A percentile compares a stretch with the other conserved stretches of the same genome.
Evolutionary conservation across 2,113 vertebrate genomes (phyloP).

Genomic region (Varanus salvator): DNA sequence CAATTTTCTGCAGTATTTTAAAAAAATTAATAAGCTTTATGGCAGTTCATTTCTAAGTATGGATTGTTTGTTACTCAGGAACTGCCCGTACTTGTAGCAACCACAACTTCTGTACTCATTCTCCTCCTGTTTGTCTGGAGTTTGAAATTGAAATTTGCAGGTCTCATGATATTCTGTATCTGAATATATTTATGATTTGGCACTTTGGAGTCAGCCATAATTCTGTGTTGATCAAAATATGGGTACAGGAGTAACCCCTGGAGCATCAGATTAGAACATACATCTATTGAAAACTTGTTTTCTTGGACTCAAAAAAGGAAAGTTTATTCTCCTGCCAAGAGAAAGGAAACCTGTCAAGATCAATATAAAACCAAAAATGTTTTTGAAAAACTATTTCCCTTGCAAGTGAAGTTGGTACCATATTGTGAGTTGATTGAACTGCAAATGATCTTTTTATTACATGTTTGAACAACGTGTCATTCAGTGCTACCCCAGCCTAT

Average conservation of each 20-base stretch:
- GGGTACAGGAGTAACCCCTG: constrained; percentile 26
- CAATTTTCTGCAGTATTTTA: too few relatives aligned
- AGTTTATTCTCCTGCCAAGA: constrained; percentile 54
- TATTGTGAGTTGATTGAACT: constrained; percentile 1
- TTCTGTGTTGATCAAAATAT: constrained; percentile 10
- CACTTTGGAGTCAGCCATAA: neutral
- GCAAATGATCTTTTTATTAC: neutral
- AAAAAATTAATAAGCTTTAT: too few relatives aligned
- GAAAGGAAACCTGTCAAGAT: constrained; percentile 35
- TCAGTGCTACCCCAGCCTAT: neutral
- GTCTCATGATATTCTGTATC: neutral
- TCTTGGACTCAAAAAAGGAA: constrained; percentile 37
- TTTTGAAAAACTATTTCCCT: constrained; percentile 19
- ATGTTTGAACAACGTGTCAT: accelerated
- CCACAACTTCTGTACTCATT: neutral
- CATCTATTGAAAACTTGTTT: constrained; percentile 45
- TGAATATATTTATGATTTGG: neutral
- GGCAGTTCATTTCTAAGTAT: too few relatives aligned
- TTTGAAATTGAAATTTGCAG: too few relatives aligned
- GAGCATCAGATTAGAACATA: constrained; percentile 48
- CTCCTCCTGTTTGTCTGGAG: too few relatives aligned
- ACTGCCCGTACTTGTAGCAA: neutral
- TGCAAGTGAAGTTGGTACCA: neutral
- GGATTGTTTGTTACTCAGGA: too few relatives aligned
- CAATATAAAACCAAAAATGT: constrained; percentile 46